Evolutionary conservation across 2,113 vertebrate genomes (phyloP).

Genomic region (Catharus fuscescens): DNA sequence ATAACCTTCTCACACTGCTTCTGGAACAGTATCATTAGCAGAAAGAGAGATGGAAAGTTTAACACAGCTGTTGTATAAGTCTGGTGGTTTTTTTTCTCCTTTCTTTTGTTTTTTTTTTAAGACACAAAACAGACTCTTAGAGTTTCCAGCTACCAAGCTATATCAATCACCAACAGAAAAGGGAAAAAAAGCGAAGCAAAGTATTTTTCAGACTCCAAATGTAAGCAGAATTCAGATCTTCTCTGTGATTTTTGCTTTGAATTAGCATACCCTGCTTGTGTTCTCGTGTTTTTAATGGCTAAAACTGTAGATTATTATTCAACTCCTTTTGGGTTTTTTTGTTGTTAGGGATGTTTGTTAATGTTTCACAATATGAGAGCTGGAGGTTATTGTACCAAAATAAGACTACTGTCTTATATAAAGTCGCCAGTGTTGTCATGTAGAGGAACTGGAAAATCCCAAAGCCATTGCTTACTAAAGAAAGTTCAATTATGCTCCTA

Average conservation of each 20-base stretch:
- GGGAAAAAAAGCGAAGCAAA: neutral
- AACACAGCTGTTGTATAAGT: neutral
- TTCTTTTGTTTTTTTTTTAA: neutral
- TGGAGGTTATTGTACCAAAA: neutral
- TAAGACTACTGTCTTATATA: neutral
- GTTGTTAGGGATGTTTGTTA: neutral
- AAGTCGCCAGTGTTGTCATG: neutral
- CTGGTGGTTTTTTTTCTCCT: neutral
- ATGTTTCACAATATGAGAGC: neutral
- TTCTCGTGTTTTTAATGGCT: neutral
- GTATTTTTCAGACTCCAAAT: neutral
- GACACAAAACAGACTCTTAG: neutral
- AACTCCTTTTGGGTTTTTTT: neutral
- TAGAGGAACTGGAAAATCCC: constrained; percentile 49
- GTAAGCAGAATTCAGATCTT: neutral
- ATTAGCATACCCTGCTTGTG: neutral
- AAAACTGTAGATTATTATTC: neutral
- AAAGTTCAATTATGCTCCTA: constrained; percentile 15
- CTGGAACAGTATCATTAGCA: neutral
- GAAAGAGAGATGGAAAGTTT: neutral
- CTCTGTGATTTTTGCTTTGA: neutral
- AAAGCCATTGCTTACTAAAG: neutral
- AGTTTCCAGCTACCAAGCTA: neutral
- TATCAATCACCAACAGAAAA: neutral
- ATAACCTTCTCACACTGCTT: neutral